phyloP scores from a whole-genome alignment of 2,797 vertebrate genomes.

The Crenichthys baileyi region DNA sequence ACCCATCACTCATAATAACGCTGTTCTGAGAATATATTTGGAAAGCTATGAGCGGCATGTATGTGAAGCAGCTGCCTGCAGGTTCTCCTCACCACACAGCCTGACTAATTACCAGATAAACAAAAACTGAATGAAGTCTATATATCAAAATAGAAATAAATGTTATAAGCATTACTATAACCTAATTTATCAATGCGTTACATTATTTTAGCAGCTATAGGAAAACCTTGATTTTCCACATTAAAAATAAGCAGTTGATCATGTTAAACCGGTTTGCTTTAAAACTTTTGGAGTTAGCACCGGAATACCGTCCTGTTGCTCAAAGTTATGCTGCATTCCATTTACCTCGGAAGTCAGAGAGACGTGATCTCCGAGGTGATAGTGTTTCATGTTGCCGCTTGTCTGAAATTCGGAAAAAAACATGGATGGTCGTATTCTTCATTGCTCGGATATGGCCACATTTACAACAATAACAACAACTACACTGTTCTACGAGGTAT shows the following conservation, averaged over 20 bases:
- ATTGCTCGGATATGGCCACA: too few relatives aligned
- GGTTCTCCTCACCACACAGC: background rate
- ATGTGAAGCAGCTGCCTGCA: background rate
- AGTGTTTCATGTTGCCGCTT: too few relatives aligned
- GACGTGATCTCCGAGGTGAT: too few relatives aligned
- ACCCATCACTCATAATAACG: background rate
- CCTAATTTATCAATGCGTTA: background rate
- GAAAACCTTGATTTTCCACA: background rate
- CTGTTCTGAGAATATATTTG: background rate
- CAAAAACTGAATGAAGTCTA: too few relatives aligned
- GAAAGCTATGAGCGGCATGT: background rate
- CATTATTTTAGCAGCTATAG: background rate
- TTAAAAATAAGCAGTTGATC: background rate
- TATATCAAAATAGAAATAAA: background rate
- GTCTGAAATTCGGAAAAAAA: too few relatives aligned
- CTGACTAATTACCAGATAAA: background rate
- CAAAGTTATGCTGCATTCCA: background rate
- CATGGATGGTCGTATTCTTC: too few relatives aligned
- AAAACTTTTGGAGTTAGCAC: background rate
- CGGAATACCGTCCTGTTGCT: background rate
- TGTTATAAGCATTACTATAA: background rate
- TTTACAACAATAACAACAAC: too few relatives aligned
- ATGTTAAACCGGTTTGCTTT: background rate
- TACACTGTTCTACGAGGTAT: too few relatives aligned
- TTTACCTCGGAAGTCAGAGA: too few relatives aligned